Conservation (phyloP, 2,888 invertebrate genomes). For the Acronicta psi region DNA sequence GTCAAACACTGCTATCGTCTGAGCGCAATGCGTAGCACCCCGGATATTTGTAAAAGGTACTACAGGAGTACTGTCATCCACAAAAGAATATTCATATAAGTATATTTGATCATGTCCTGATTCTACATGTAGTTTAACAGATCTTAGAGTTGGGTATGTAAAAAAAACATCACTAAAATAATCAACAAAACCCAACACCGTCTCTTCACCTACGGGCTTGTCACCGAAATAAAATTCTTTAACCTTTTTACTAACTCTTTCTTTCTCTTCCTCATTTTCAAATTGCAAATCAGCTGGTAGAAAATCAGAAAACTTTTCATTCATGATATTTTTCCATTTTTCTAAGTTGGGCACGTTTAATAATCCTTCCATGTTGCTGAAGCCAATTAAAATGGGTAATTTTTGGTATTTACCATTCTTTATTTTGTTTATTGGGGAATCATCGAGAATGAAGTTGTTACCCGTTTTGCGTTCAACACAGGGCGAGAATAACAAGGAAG, state of each 20-base stretch:
- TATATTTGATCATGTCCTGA: slow-evolving; percentile 62
- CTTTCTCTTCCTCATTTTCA: slow-evolving; percentile 54
- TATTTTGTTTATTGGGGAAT: slow-evolving; percentile 32
- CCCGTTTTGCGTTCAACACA: slow-evolving; percentile 32
- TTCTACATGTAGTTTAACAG: slow-evolving; percentile 55
- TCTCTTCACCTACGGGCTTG: slow-evolving; percentile 47
- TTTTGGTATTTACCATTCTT: slow-evolving; percentile 30
- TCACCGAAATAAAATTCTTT: slow-evolving; percentile 70
- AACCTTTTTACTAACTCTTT: slow-evolving; percentile 52
- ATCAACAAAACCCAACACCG: slow-evolving; percentile 51
- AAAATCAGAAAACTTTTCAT: slow-evolving; percentile 64
- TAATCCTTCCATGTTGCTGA: slow-evolving; percentile 45
- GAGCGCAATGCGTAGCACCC: slow-evolving; percentile 65
- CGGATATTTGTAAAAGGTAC: slow-evolving; percentile 58
- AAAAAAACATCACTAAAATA: slow-evolving; percentile 73
- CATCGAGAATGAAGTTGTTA: slow-evolving; percentile 16
- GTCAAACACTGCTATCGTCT: slow-evolving; percentile 52
- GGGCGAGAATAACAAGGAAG: slow-evolving; percentile 30
- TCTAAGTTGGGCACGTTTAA: slow-evolving; percentile 7
- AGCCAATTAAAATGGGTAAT: slow-evolving; percentile 39
- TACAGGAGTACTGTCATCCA: slow-evolving; percentile 54
- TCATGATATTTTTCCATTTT: slow-evolving; percentile 59
- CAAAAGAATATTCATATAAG: slow-evolving; percentile 69
- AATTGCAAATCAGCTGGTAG: slow-evolving; percentile 67
- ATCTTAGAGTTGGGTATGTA: slow-evolving; percentile 60